Evolutionary conservation across 2,113 vertebrate genomes (phyloP).

Genomic region (Tachysurus vachellii): DNA sequence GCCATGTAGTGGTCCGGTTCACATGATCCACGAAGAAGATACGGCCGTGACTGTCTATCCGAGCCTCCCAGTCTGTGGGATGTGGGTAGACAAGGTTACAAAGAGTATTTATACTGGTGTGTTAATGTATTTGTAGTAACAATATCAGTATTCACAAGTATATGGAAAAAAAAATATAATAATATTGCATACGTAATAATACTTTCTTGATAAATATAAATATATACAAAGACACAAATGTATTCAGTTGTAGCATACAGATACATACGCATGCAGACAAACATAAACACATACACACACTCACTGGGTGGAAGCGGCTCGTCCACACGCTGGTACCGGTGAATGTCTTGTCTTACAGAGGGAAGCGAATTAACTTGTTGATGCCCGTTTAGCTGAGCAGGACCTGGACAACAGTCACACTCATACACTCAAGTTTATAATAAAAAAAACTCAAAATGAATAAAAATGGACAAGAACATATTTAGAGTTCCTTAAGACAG

Average conservation of each 20-base stretch:
- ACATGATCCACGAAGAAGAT: slow-evolving; percentile 98
- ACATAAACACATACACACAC: slow-evolving; percentile 70
- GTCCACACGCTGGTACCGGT: slow-evolving; percentile 97
- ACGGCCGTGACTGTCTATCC: slow-evolving; percentile 96
- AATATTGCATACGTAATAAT: too few relatives aligned
- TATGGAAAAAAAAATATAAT: neutral
- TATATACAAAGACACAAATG: neutral
- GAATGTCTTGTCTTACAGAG: slow-evolving; percentile 92
- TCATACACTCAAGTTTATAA: neutral
- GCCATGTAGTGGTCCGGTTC: slow-evolving; percentile 98
- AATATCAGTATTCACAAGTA: neutral
- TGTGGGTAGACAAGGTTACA: neutral
- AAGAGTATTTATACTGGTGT: neutral
- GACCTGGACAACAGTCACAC: slow-evolving; percentile 49
- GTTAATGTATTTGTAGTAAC: neutral
- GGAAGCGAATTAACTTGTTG: slow-evolving; percentile 86
- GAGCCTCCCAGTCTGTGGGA: slow-evolving; percentile 92
- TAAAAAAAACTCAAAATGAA: neutral
- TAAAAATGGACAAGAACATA: neutral
- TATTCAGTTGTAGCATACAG: neutral
- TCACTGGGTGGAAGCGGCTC: slow-evolving; percentile 97
- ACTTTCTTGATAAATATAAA: neutral
- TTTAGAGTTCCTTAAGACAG: neutral
- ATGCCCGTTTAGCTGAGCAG: slow-evolving; percentile 84
- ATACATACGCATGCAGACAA: slow-evolving; percentile 37